Base-by-base conservation (phyloP, 2,113 vertebrate genomes). In the Struthidea cinerea region DNA sequence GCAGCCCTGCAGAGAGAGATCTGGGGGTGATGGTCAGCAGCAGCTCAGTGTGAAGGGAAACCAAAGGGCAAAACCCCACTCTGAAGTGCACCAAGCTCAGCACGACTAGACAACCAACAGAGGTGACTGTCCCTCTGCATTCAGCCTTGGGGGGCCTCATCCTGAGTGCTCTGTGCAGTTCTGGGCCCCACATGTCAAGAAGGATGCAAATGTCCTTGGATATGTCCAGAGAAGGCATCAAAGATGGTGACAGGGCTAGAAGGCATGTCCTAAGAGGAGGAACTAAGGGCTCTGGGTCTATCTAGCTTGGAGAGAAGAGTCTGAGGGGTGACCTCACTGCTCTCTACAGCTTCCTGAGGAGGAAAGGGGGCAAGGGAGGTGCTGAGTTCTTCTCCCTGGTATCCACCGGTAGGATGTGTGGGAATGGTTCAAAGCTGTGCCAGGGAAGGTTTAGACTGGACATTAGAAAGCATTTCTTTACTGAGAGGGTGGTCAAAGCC, bases 381-480 rank as follows among this genome's bases (percentile, higher is more conserved):
- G 47, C 27, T 46, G 37, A 77, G 16, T 2, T 10, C 27, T 67
- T 46, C 13, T 64, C 16, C 23, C 1, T 9, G 39, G 3, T 19
- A 24, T n/a, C 10, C 15, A 53, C 20, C 1, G 5, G 17, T 16
- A 27, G 5, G 7, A 68, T 1, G 0, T 3, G 1, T 39, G 16
- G 8, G 18, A 59, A 49, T 9, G 6, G 4, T 28, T n/a, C 53
- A 49, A n/a, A 39, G 19, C 1, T 57, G 15, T 5, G 2, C 3
- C 49, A 35, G 6, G 2, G 7, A 14, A 63, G 26, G 26, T 33
- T 89, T 55, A 30, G 30, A 27, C 10, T 11, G 3, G 16, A 14
- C 17, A 27, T 50, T 6, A 39, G 13, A 55, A 81, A 60, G 3
- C 4, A 65, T 68, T 68, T 68, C 7, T 37, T 63, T 28, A 49